Base-by-base conservation (phyloP, 2,888 invertebrate genomes). In the Ochlodes sylvanus region DNA sequence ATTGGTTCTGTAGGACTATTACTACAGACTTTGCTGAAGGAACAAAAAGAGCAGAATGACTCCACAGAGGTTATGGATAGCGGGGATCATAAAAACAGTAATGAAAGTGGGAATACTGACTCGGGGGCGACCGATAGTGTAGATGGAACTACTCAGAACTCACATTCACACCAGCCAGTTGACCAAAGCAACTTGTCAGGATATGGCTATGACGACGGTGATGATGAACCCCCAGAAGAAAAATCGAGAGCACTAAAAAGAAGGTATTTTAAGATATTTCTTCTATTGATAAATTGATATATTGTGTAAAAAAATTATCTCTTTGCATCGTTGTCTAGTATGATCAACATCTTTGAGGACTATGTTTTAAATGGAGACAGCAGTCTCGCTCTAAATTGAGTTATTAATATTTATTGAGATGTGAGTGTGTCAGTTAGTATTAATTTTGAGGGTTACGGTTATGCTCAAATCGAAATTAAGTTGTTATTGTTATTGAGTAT, bases 1-100 rank as follows among this genome's bases (percentile, higher is more conserved):
- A 74, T 94, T 15, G 90, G 89, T 41, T 95, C 95, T 56, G 94
- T 95, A n/a, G 95, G 95, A 6, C 83, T 92, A 38, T 81, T 95
- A 38, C 82, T 95, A 74, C 93, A 94, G 73, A 94, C 85, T 85
- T 86, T 95, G 71, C 86, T 94, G 12, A 89, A 94, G 81, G 92
- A 90, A 41, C 89, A 90, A 72, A 71, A 72, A 27, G 78, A 83
- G 34, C 78, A 76, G 7, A 79, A 61, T 65, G 79, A 80, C 17
- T 64, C 68, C 34, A 72, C 71, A 70, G 77, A 85, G 73, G 77
- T 80, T 5, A 73, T 79, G 42, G 90, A 86, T 34, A 85, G 85
- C 52, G 85, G 77, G 4, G 86, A 87, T 50, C 79, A 75, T 4
- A 76, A 72, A 47, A 68, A 72, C 52, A 73, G 73, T 54, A 70